phyloP scores from a whole-genome alignment of 2,888 invertebrate genomes.

The Vandiemenella viatica region DNA sequence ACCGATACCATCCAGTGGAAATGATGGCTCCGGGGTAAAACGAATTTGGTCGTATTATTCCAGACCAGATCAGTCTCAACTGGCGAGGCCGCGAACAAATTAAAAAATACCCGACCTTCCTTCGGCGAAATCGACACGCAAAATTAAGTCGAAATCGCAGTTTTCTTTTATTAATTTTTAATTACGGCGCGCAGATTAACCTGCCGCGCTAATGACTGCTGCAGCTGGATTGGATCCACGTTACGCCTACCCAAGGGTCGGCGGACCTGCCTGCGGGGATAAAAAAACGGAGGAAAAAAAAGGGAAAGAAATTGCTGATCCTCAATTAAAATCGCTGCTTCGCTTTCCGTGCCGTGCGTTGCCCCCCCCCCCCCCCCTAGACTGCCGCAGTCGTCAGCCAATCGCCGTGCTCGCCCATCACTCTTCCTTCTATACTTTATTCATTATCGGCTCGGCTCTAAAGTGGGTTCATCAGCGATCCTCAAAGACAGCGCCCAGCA shows the following conservation, averaged over 20 bases:
- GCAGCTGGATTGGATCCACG: neutral
- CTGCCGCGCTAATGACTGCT: neutral
- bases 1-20: no score
- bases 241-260: neutral
- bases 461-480: no score
- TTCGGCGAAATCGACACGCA: neutral
- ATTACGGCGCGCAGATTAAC: neutral
- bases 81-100: no score
- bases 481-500: no score
- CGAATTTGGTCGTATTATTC: no score
- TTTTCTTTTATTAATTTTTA: neutral
- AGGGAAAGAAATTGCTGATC: neutral
- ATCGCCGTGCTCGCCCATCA: neutral
- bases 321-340: neutral
- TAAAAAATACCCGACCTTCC: no score
- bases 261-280: no score
- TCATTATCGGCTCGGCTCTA: no score
- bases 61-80: no score
- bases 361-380: no score
- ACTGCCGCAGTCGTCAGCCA: neutral
- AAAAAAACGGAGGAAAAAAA: neutral
- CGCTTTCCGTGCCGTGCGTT: no score
- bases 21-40: no score
- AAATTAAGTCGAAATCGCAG: neutral
- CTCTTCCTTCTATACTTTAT: neutral